Evolutionary conservation across 2,888 invertebrate genomes (phyloP), one percentile per base, ranked within the genome.

Genomic region (Mallateleia sp.): DNA sequence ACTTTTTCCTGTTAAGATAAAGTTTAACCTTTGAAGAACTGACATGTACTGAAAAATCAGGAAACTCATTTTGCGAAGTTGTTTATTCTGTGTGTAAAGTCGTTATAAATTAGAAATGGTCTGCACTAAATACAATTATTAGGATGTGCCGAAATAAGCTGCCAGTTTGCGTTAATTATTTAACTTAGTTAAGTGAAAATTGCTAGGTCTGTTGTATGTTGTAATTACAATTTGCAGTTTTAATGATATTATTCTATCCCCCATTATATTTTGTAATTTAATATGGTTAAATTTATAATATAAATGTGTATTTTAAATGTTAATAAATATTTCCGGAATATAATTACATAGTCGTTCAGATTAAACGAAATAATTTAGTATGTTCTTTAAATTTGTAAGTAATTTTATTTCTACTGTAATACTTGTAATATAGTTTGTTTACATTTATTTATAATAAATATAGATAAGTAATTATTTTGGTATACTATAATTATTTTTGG

Each of bases 51-150:
- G 56, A 77, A 77, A 77, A 77, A 66, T 75, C 75, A 54, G 28
- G 64, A 75, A 64, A 75, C 75, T 64, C 75, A 64, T 77, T 66
- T 77, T 66, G 45, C 47, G 22, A 77, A 77, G 42, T 77, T 67
- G 56, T 24, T 47, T 14, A 75, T 64, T 54, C 34, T 64, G 47
- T 58, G 38, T 47, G 25, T 56, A 42, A 56, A 56, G 28, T 58
- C 34, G 34, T 47, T 58, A 58, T 58, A 58, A 42, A 71, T 71
- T 58, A 67, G 67, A 52, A 52, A 67, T 47, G 47, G 42, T 42
- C 28, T 5, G 22, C 28, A 9, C 47, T 47, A 47, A 66, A 66
- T 66, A 28, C 6, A 47, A 47, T 66, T 45, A 47, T 47, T 25
- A 28, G 38, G 11, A 47, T 66, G 47, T 28, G 47, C 18, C 47